A percentile compares a stretch with the other conserved stretches of the same genome.
phyloP scores from a whole-genome alignment of 2,888 invertebrate genomes.

The Trissoscelio sp. region DNA sequence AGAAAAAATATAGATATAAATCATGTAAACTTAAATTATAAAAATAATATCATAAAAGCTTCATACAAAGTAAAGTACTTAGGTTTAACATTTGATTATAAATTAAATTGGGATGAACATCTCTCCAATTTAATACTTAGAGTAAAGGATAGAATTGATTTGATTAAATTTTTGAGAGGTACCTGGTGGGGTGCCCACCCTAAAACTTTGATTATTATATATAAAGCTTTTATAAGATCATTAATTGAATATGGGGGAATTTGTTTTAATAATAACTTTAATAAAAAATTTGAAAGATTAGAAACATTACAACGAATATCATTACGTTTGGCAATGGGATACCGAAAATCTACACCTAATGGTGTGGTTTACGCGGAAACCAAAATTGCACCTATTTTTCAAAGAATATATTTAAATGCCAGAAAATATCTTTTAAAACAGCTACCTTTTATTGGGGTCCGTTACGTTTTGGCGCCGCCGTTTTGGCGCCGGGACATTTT shows the following conservation, averaged over 20 bases:
- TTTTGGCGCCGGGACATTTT: too few species aligned
- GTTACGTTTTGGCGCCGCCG: too few species aligned
- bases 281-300: background rate
- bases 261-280: background rate
- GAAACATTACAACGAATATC: conserved; percentile 28
- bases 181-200: conserved; percentile 32
- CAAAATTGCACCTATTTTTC: conserved; percentile 17
- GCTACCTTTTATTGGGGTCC: too few species aligned
- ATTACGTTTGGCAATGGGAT: conserved; percentile 18
- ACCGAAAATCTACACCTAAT: conserved; percentile 26
- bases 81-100: conserved; percentile 17
- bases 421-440: background rate
- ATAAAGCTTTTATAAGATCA: conserved; percentile 19
- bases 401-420: background rate
- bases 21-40: background rate
- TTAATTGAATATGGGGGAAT: conserved; percentile 13
- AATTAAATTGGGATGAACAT: conserved; percentile 9
- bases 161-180: conserved; percentile 45
- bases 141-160: conserved; percentile 16
- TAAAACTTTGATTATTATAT: conserved; percentile 16
- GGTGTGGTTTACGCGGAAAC: conserved; percentile 44
- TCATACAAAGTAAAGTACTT: background rate
- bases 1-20: background rate
- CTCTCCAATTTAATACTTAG: background rate
- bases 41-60: background rate